Conservation (phyloP, 92 coral and sea anemone genomes). For the Porites divaricata region DNA sequence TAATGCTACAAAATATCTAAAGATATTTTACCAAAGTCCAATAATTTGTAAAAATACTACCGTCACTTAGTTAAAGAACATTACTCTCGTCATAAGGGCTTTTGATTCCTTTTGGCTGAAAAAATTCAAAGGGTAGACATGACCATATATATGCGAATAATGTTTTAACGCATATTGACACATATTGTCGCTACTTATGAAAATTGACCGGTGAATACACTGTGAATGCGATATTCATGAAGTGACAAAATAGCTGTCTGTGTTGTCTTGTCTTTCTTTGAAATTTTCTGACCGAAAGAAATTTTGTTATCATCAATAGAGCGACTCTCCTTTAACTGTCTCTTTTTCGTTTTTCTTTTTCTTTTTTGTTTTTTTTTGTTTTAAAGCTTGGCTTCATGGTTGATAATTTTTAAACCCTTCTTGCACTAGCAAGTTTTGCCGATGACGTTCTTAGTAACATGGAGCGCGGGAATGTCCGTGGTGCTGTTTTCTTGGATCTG, state of each 20-base stretch:
- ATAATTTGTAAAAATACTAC: neutral
- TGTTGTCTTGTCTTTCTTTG: conserved; percentile 6
- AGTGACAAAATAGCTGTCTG: neutral
- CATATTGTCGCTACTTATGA: too few relatives aligned
- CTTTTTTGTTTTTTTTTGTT: neutral
- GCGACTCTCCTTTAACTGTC: neutral
- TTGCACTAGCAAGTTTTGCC: too few relatives aligned
- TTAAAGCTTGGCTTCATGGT: neutral
- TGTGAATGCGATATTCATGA: neutral
- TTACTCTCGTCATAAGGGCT: neutral
- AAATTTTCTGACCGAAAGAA: neutral
- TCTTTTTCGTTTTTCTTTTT: neutral
- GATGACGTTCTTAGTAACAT: too few relatives aligned
- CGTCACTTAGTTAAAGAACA: neutral
- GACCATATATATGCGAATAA: too few relatives aligned
- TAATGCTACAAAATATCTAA: conserved; percentile 1
- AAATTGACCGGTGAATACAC: neutral
- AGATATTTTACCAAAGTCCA: neutral
- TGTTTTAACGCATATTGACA: too few relatives aligned
- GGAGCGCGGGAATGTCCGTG: too few relatives aligned
- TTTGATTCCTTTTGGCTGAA: conserved; percentile 3
- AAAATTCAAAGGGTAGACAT: neutral
- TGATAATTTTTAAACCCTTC: too few relatives aligned
- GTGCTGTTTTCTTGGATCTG: too few relatives aligned
- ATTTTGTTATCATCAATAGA: neutral